Evolutionary conservation across 1,140 invertebrate genomes (phyloP), one percentile per base, ranked within the genome.

Genomic region (Charaxes varanes): DNA sequence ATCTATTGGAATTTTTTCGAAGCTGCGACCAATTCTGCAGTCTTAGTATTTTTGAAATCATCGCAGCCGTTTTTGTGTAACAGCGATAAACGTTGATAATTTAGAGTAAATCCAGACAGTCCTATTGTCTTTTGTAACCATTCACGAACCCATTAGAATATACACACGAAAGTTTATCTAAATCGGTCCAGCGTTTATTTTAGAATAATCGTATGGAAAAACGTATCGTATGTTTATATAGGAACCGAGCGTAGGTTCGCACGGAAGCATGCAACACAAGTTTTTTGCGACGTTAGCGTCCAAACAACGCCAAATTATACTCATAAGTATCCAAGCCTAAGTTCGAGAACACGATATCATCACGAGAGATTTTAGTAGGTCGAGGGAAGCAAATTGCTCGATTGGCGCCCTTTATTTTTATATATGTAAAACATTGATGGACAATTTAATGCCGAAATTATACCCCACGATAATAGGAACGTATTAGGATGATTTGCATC

Each of bases 361-460:
- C 63, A 70, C 69, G 63, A 60, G 63, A 49, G 54, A 65, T 60
- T 64, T 76, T 69, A 69, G 61, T 69, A 73, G 70, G 65, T 60
- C 60, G 72, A 4, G 10, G 61, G 47, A 51, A 64, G 74, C 73
- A 81, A 78, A 81, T 81, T 76, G 59, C 76, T 68, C 72, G 70
- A 76, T 80, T 72, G 73, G 44, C 49, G 38, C 49, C 45, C 59
- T 74, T 78, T 78, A 78, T 73, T 78, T 74, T 79, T 76, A 63
- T 63, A 64, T 73, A 80, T 78, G 71, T 81, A 68, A 78, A 81
- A 81, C 73, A 70, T 68, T 81, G 73, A 78, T 70, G 73, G 77
- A 81, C 77, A 78, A 77, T 78, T 77, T 81, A 81, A 81, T 81
- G 62, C 56, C 66, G 53, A 72, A 81, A 81, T 80, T 77, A 81